Evolutionary conservation across 2,113 vertebrate genomes (phyloP).

Genomic region (Sigmodon hispidus): DNA sequence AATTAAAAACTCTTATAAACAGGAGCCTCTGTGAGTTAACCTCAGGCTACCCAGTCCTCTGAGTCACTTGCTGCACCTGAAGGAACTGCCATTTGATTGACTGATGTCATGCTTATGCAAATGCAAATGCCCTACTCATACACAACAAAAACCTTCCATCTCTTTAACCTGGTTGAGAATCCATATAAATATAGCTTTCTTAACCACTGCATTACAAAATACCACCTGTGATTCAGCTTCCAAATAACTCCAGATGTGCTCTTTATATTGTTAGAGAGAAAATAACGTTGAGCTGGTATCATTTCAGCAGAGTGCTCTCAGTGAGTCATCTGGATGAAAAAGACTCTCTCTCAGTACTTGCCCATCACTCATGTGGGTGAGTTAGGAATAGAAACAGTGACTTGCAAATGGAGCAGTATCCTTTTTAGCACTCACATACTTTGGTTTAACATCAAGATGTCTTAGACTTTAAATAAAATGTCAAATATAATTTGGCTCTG

Average conservation of each 20-base stretch:
- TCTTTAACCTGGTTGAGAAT: slow-evolving; percentile 42
- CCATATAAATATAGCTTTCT: slow-evolving; percentile 64
- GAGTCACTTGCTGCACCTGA: not conserved
- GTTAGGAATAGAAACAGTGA: slow-evolving; percentile 67
- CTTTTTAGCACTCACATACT: slow-evolving; percentile 70
- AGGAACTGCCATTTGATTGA: not conserved
- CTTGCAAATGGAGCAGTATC: slow-evolving; percentile 45
- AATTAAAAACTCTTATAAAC: not conserved
- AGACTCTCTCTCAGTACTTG: not conserved
- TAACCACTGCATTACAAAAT: slow-evolving; percentile 73
- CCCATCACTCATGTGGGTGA: slow-evolving; percentile 63
- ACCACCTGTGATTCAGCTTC: not conserved
- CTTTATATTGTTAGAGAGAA: slow-evolving; percentile 54
- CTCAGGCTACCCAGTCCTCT: not conserved
- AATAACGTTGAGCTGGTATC: slow-evolving; percentile 53
- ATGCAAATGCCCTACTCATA: not conserved
- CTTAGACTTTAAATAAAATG: slow-evolving; percentile 87
- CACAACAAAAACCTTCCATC: not conserved
- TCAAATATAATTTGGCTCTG: slow-evolving; percentile 87
- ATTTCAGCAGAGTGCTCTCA: slow-evolving; percentile 62
- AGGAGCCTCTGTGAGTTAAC: not conserved
- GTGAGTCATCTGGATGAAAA: slow-evolving; percentile 57
- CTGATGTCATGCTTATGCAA: not conserved
- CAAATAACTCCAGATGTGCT: slow-evolving; percentile 62
- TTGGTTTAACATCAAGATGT: slow-evolving; percentile 81